Evolutionary conservation across 2,888 invertebrate species (phyloP), one percentile per base, ranked within the genome.

Genomic region (Miltochrista miniata): DNA sequence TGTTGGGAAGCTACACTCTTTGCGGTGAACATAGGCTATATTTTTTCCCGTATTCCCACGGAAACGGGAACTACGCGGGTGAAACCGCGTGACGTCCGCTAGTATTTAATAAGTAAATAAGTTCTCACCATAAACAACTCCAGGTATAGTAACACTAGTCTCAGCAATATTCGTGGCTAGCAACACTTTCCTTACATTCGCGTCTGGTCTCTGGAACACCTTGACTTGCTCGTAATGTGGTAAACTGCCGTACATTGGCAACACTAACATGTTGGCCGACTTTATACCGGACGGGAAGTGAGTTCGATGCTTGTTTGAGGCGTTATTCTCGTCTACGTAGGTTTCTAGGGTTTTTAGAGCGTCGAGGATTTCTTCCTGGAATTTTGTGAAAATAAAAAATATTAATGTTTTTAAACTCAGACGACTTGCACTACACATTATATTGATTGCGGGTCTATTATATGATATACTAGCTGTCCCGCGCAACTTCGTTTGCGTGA

Each of bases 91-190:
- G n/a, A n/a, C n/a, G n/a, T n/a, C n/a, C n/a, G n/a, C n/a, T n/a
- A n/a, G n/a, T n/a, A 24, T 24, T 24, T 24, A 24, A 24, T 4
- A 24, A 24, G 18, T 24, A 24, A 5, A 2, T 5, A 24, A 24
- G n/a, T n/a, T 36, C 43, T 87, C 85, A 97, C 97, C 97, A 83
- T 98, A 98, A 30, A 95, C 95, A 59, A 99, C 95, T 18, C 98
- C 98, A 3, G 96, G 95, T 72, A 99, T 35, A 13, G 99, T 99
- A 13, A 99, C 94, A 1, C 98, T 98, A 0, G 99, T 97, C 86
- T 99, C 99, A 0, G 99, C 99, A 46, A 99, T 96, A 77, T 99
- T 99, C 0, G 99, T 99, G 0, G 99, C 96, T 4, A 99, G 91
- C 0, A 99, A 94, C 15, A 99, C 95, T 87, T 99, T 99, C 29